These are phyloP conservation scores for Tupiocoris notatus DNA, from an alignment of 2,888 invertebrate species.

Conservation along the genomic window DNA sequence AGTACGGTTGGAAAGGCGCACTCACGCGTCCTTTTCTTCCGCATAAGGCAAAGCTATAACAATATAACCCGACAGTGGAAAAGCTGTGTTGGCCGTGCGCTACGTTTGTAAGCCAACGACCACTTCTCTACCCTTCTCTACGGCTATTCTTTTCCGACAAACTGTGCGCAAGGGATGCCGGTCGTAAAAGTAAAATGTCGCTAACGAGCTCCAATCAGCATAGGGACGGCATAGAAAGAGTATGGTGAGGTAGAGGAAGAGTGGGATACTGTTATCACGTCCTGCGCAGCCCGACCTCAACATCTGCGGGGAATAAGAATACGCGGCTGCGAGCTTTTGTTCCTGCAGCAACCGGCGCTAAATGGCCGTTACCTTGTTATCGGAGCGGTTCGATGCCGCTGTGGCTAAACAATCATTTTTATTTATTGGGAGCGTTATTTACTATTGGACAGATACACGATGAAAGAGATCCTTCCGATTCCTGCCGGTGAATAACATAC, in stretches of 20 bases:
- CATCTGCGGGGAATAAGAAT: not conserved
- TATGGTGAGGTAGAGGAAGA: not conserved
- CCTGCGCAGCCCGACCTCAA: not conserved
- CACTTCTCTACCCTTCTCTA: not conserved
- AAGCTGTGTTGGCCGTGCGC: not conserved
- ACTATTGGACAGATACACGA: too few relatives aligned
- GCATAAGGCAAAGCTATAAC: not conserved
- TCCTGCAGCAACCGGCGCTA: not conserved
- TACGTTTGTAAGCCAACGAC: not conserved
- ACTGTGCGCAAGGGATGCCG: not conserved
- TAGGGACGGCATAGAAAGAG: not conserved
- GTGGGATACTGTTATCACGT: not conserved
- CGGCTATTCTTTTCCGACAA: not conserved
- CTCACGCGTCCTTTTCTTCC: not conserved
- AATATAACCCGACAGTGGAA: not conserved
- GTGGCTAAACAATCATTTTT: too few relatives aligned
- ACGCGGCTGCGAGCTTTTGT: not conserved
- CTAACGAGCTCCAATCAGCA: conserved; percentile 30
- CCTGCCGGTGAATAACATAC: too few relatives aligned
- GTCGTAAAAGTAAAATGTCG: not conserved
- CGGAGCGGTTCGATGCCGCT: not conserved
- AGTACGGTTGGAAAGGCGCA: not conserved
- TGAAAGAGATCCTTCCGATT: too few relatives aligned
- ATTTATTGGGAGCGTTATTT: too few relatives aligned
- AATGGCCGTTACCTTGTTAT: not conserved